Base-by-base conservation (phyloP, 2,113 vertebrate species). In the Xenopus borealis region DNA sequence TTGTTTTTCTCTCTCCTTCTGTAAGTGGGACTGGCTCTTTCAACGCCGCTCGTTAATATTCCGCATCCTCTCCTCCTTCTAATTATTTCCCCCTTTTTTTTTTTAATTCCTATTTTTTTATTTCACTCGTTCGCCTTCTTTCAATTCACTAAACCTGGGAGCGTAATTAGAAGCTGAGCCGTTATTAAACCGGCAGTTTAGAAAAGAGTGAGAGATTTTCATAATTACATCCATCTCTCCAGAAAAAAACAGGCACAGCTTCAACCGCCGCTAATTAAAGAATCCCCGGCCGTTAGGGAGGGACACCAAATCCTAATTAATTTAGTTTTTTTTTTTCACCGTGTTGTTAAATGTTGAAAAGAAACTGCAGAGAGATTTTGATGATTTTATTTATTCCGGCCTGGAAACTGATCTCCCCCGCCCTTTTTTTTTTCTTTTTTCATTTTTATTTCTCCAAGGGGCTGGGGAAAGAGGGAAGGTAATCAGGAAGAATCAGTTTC, bases 141-240 rank as follows among this genome's bases (percentile, higher is more conserved):
- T 76, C 73, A 63, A 63, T 77, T 69, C 67, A 61, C 74, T 77
- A 63, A 77, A 70, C 66, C 74, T 70, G 53, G 66, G 59, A 77
- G 47, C 59, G 19, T 77, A 77, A 77, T 77, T 76, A 76, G 73
- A 69, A 76, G 73, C 73, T 13, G 73, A 62, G 62, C 73, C 53
- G 73, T 76, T 76, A 76, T 76, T 76, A 76, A 76, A 76, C 69
- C 40, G 73, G 73, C 62, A 69, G 66, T 69, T 69, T 69, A 69
- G 73, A 69, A 27, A 66, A 62, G 73, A 62, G 73, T 23, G 73
- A 53, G 46, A 57, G 67, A 77, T 70, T 77, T 59, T 77, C 61
- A 69, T 77, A 77, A 77, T 77, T 77, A 70, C 67, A 77, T 77
- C 74, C 74, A 70, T 77, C 74, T 77, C 74, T 77, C 67, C 74